These are phyloP conservation scores for Antitype chi DNA, from an alignment of 2,888 invertebrate species.

Conservation along the genomic window DNA sequence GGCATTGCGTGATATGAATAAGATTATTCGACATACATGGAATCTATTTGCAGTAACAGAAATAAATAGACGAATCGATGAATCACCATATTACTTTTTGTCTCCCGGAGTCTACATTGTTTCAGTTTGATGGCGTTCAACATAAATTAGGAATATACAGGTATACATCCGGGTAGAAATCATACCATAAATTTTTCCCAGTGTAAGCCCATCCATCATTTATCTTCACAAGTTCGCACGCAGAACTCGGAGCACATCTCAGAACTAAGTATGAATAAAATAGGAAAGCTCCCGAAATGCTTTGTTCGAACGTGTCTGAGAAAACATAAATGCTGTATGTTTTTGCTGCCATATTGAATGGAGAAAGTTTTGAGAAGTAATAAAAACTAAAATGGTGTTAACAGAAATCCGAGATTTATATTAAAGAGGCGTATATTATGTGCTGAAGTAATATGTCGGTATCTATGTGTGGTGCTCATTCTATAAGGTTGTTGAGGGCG, in stretches of 20 bases:
- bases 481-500: conserved; percentile 54
- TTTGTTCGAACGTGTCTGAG: conserved; percentile 49
- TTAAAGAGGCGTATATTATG: conserved; percentile 33
- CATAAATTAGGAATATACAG: conserved; percentile 1
- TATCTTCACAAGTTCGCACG: conserved; percentile 26
- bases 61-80: conserved; percentile 10
- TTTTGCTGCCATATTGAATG: conserved; percentile 43
- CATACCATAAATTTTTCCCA: conserved; percentile 7
- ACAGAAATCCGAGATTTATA: conserved; percentile 42
- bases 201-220: conserved; percentile 23
- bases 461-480: conserved; percentile 51
- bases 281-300: conserved; percentile 52
- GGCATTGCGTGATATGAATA: conserved; percentile 57
- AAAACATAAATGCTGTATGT: conserved; percentile 36
- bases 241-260: conserved; percentile 37
- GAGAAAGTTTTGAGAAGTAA: conserved; percentile 60
- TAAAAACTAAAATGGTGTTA: conserved; percentile 53
- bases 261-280: conserved; percentile 51
- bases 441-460: conserved; percentile 28
- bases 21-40: conserved; percentile 35
- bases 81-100: conserved; percentile 12
- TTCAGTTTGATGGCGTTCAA: background rate
- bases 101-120: conserved; percentile 1
- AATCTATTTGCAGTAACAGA: conserved; percentile 22
- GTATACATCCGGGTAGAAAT: conserved; percentile 13